Percentiles rank a stretch among this genome's conserved stretches.
Evolutionary conservation across 2,797 vertebrate species (phyloP).

Genomic region (Holocentrus rufus): DNA sequence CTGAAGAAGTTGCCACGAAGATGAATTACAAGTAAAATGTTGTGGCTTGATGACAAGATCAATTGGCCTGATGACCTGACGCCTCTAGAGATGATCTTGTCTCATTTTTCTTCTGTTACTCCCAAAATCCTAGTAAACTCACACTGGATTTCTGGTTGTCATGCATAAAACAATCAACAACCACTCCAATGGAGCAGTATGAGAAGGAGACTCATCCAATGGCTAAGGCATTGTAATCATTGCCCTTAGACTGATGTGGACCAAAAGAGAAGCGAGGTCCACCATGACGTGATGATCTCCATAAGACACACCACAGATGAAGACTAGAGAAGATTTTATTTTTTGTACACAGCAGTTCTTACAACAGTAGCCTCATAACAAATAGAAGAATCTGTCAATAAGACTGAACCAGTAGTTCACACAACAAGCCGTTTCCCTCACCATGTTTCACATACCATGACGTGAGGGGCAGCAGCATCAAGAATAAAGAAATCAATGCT

Average conservation of each 20-base stretch:
- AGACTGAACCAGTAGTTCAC: not conserved
- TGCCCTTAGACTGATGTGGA: not conserved
- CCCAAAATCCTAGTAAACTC: not conserved
- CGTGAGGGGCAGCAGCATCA: not conserved
- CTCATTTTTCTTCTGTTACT: not conserved
- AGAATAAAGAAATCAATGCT: not conserved
- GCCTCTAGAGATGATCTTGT: not conserved
- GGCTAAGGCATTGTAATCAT: not conserved
- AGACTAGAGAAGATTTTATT: not conserved
- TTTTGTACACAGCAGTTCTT: not conserved
- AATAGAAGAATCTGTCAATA: not conserved
- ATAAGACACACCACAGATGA: not conserved
- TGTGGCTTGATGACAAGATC: not conserved
- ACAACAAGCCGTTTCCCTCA: not conserved
- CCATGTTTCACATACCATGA: not conserved
- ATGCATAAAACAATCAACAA: not conserved
- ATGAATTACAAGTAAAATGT: not conserved
- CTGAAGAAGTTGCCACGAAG: too few species aligned
- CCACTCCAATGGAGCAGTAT: not conserved
- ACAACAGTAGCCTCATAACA: not conserved
- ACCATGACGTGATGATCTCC: not conserved
- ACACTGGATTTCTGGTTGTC: not conserved
- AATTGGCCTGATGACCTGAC: not conserved
- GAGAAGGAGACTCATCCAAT: not conserved
- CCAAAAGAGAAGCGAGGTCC: constrained; percentile 3